Base-by-base conservation (phyloP, 2,797 vertebrate species). In the Cyclopterus lumpus region DNA sequence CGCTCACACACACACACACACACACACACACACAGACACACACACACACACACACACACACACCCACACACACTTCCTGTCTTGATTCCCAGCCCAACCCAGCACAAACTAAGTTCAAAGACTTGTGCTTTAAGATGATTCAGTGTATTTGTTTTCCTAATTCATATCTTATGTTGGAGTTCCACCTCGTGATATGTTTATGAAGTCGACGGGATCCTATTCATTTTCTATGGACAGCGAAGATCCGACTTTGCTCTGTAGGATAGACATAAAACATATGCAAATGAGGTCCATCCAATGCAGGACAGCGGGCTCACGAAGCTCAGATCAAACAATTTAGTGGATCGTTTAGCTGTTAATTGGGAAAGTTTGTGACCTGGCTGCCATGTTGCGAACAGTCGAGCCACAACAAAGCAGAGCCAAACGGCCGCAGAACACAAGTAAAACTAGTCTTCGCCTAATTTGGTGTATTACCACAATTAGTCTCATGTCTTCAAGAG, bases 11-110 rank as follows among this genome's bases (percentile, higher is more conserved):
- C 44, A 8, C 20, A n/a, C 18, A 49, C 20, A 61, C 16, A 32
- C 26, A 65, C n/a, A n/a, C n/a, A n/a, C 32, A 32, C 32, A 32
- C 32, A 7, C 32, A 32, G 7, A 8, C 32, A 32, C 32, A 32
- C 32, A 8, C 32, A 32, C 22, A 24, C 49, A 72, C 16, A 34
- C 28, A 61, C 22, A 9, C 8, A 36, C 34, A 62, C 14, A 34
- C 28, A 65, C 22, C 9, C 18, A 32, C 28, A 65, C 22, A 57
- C 24, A 51, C 16, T 34, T 16, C 51, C 20, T 75, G 49, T 71
- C 66, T 64, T 40, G 63, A 71, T 80, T 79, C 28, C 59, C 28
- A 51, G 66, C 16, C 14, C 30, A 48, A 16, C 36, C 32, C 32
- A 18, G 32, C 9, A 14, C 16, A 40, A 38, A 64, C 44, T 51